Base-by-base conservation (phyloP, 2,888 invertebrate species). In the Acanthosepion lycidas region DNA sequence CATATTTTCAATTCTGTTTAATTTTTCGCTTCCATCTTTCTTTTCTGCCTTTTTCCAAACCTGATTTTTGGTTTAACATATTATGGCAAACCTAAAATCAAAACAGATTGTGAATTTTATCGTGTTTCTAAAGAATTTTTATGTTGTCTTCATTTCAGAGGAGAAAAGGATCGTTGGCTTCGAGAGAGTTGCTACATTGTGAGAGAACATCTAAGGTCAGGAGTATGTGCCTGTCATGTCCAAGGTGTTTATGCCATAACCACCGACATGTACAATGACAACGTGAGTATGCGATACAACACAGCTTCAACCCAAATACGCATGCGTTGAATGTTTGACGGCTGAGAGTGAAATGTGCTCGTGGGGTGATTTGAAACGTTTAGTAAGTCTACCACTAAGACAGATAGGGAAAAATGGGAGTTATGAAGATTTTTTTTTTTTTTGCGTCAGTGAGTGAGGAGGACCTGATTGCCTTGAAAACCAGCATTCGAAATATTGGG, bases 181-280 rank as follows among this genome's bases (percentile, higher is more conserved):
- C 91, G 95, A 26, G 95, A 95, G 6, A 95, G 96, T 49, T 97
- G 97, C 95, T 95, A 95, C n/a, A 94, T 97, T n/a, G 94, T 95
- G 5, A 95, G 95, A 78, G 96, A 96, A 94, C 94, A 95, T n/a
- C 95, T 95, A 0, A 95, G 94, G 9, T 96, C 96, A 49, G 97
- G 96, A 0, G 95, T 95, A 33, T 97, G 97, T 95, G 96, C 96
- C 48, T 97, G 97, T 95, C 95, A 95, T 9, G 95, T 95, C 20
- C 96, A 97, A 2, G 97, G 97, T 9, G 96, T 97, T 48, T 97
- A 96, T 95, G 97, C 97, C 28, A 96, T 97, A 59, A 97, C 97
- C 6, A 97, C 97, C n/a, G 97, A 97, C 95, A 97, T 97, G 97
- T 97, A 97, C 95, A 96, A 97, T 95, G 97, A 96, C 64, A 97